Evolutionary conservation across 1,140 invertebrate species (phyloP).

Genomic region (Aphis gossypii): DNA sequence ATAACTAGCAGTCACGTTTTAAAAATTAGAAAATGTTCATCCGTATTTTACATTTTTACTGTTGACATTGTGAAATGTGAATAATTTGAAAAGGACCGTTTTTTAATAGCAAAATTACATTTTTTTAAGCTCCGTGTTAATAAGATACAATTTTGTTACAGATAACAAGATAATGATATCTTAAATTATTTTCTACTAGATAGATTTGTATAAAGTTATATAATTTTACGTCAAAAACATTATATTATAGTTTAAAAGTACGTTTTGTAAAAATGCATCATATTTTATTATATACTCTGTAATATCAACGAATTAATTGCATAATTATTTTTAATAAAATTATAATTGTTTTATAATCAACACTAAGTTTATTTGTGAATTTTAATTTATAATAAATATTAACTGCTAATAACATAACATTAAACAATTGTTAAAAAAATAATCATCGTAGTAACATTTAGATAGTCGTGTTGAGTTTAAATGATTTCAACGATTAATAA

Average conservation of each 20-base stretch:
- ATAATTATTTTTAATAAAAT: too few relatives aligned
- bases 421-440: too few relatives aligned
- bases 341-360: too few relatives aligned
- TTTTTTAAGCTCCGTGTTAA: neutral
- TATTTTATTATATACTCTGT: too few relatives aligned
- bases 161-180: neutral
- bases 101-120: neutral
- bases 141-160: neutral
- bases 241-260: neutral
- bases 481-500: too few relatives aligned
- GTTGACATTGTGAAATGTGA: neutral
- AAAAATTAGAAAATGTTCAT: neutral
- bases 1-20: neutral
- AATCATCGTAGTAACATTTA: too few relatives aligned
- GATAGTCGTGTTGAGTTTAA: too few relatives aligned
- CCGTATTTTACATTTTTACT: neutral
- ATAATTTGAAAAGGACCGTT: neutral
- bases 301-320: too few relatives aligned
- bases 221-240: neutral
- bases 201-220: neutral
- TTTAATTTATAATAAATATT: too few relatives aligned
- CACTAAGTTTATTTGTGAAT: too few relatives aligned
- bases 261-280: neutral
- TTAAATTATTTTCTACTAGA: neutral
- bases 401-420: too few relatives aligned